Percentiles rank a stretch among this genome's conserved stretches.
phyloP scores from a whole-genome alignment of 1,140 invertebrate genomes.

The Anastrepha ludens region DNA sequence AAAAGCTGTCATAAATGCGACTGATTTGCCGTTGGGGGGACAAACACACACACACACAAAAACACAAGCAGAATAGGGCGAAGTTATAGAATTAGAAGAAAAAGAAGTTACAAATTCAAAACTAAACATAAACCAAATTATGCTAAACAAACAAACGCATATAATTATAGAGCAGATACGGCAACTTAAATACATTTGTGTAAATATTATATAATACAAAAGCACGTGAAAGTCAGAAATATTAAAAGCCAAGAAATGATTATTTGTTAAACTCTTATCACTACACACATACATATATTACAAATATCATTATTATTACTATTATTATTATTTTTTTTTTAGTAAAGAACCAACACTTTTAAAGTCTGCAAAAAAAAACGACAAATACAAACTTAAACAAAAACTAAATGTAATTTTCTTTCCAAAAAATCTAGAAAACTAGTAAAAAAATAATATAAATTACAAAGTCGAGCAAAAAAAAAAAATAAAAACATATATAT shows the following conservation, averaged over 20 bases:
- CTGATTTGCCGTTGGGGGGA: not conserved
- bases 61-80: no score
- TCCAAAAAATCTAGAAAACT: constrained; percentile 2
- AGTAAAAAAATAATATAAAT: constrained; percentile 44
- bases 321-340: not conserved
- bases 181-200: not conserved
- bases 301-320: constrained; percentile 28
- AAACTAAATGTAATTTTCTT: constrained; percentile 55
- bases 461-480: not conserved
- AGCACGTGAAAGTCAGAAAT: constrained; percentile 49
- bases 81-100: not conserved
- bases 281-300: constrained; percentile 34
- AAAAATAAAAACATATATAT: constrained; percentile 54
- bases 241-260: constrained; percentile 39
- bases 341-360: constrained; percentile 19
- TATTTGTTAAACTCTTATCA: constrained; percentile 27
- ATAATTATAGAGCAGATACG: not conserved
- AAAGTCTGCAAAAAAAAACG: constrained; percentile 45
- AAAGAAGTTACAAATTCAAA: not conserved
- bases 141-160: not conserved
- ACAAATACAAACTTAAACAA: constrained; percentile 55
- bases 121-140: constrained; percentile 42
- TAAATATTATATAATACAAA: constrained; percentile 20
- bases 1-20: not conserved
- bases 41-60: not conserved